Evolutionary conservation across 2,113 vertebrate species (phyloP).

Genomic region (Chaenogobius annularis): DNA sequence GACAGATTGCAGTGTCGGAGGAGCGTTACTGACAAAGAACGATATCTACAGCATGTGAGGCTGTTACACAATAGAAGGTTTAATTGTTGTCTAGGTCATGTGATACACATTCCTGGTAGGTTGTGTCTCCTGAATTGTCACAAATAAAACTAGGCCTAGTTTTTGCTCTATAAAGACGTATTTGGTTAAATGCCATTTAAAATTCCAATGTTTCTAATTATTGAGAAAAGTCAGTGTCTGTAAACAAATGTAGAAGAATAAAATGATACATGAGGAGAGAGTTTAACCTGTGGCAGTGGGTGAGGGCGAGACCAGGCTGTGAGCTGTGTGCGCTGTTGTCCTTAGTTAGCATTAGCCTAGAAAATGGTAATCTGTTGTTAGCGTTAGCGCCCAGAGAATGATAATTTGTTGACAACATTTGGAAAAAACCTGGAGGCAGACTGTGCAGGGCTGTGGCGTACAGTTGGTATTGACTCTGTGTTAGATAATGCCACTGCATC

Average conservation of each 20-base stretch:
- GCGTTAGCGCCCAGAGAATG: slow-evolving; percentile 31
- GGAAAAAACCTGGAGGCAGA: slow-evolving; percentile 72
- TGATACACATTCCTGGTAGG: too few relatives aligned
- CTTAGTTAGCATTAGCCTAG: slow-evolving; percentile 32
- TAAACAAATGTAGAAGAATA: neutral
- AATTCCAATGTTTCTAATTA: neutral
- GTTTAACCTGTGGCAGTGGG: slow-evolving; percentile 55
- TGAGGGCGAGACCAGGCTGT: slow-evolving; percentile 39
- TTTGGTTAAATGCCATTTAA: neutral
- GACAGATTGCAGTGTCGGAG: slow-evolving; percentile 52
- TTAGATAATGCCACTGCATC: slow-evolving; percentile 29
- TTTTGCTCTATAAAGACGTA: too few relatives aligned
- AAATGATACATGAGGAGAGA: neutral
- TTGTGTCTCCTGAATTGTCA: neutral
- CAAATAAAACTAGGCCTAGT: neutral
- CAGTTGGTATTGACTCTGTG: slow-evolving; percentile 47
- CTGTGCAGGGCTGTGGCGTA: slow-evolving; percentile 24
- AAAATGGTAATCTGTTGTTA: slow-evolving; percentile 42
- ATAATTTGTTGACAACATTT: slow-evolving; percentile 48
- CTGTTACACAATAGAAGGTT: too few relatives aligned
- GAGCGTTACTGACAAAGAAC: slow-evolving; percentile 16
- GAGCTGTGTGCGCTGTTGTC: slow-evolving; percentile 41
- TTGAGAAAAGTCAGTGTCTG: slow-evolving; percentile 8
- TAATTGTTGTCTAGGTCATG: too few relatives aligned
- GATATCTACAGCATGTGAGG: slow-evolving; percentile 4